phyloP scores from a whole-genome alignment of 2,888 invertebrate genomes.

The Acrocyrtus sp. region DNA sequence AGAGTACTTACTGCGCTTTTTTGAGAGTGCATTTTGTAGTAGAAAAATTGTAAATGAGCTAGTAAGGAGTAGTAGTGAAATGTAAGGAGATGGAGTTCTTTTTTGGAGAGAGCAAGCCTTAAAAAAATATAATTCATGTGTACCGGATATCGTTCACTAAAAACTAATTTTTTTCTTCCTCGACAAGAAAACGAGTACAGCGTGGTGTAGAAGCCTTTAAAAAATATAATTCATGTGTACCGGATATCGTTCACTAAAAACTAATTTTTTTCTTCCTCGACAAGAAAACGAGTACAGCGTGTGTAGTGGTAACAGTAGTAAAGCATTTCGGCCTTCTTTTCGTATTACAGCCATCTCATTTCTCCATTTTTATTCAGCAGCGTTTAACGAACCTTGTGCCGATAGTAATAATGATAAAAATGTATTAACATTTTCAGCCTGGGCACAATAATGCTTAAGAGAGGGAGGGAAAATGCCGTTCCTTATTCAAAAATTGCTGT shows the following conservation, averaged over 20 bases:
- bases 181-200: neutral
- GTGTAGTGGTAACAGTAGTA: no score
- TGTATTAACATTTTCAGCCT: slow-evolving; percentile 5
- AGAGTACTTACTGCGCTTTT: no score
- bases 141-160: slow-evolving; percentile 41
- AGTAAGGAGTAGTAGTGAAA: no score
- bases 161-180: slow-evolving; percentile 22
- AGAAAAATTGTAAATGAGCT: no score
- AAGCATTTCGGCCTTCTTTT: neutral
- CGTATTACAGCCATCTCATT: neutral
- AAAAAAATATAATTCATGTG: slow-evolving; percentile 3
- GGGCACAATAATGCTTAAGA: neutral
- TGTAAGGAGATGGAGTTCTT: no score
- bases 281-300: neutral
- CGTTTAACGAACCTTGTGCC: slow-evolving; percentile 7
- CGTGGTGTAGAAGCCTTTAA: no score
- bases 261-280: slow-evolving; percentile 19
- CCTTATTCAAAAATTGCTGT: neutral
- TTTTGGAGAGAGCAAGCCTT: no score
- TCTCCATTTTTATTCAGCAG: neutral
- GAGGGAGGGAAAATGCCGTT: neutral
- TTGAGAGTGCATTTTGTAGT: no score
- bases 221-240: slow-evolving; percentile 12
- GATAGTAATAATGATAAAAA: slow-evolving; percentile 32
- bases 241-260: slow-evolving; percentile 40